Percentiles rank a stretch among this genome's conserved stretches.
phyloP scores from a whole-genome alignment of 2,888 invertebrate species.

The Hemaris fuciformis region DNA sequence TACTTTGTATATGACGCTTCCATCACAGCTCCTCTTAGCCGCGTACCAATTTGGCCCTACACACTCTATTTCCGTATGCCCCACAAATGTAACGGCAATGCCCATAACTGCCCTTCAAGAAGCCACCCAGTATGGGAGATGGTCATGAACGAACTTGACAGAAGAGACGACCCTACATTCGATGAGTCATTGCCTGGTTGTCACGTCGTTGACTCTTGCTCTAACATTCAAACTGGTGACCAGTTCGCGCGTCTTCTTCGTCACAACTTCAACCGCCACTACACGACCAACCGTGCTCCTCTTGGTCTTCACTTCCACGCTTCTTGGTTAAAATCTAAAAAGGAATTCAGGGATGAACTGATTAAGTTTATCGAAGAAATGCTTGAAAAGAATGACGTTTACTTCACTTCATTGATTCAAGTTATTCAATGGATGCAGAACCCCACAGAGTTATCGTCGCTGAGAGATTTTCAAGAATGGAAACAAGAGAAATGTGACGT shows the following conservation, averaged over 20 bases:
- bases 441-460: slow-evolving; percentile 91
- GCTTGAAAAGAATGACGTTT: slow-evolving; percentile 93
- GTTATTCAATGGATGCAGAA: slow-evolving; percentile 98
- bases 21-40: slow-evolving; percentile 93
- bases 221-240: slow-evolving; percentile 94
- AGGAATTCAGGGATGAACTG: slow-evolving; percentile 94
- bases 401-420: slow-evolving; percentile 94
- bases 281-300: slow-evolving; percentile 95
- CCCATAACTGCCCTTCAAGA: slow-evolving; percentile 94
- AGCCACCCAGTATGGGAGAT: slow-evolving; percentile 98
- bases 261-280: slow-evolving; percentile 97
- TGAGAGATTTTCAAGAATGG: slow-evolving; percentile 96
- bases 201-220: slow-evolving; percentile 97
- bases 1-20: slow-evolving; percentile 97
- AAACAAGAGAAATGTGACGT: slow-evolving; percentile 95
- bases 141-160: slow-evolving; percentile 97
- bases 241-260: slow-evolving; percentile 94
- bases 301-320: slow-evolving; percentile 96
- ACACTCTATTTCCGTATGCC: slow-evolving; percentile 98
- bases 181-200: slow-evolving; percentile 96
- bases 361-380: slow-evolving; percentile 97
- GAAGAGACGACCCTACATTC: slow-evolving; percentile 95
- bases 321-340: slow-evolving; percentile 96
- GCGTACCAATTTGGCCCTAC: slow-evolving; percentile 98
- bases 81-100: slow-evolving; percentile 96